Conservation (phyloP, 2,113 vertebrate species). For the Indicator maculatus region DNA sequence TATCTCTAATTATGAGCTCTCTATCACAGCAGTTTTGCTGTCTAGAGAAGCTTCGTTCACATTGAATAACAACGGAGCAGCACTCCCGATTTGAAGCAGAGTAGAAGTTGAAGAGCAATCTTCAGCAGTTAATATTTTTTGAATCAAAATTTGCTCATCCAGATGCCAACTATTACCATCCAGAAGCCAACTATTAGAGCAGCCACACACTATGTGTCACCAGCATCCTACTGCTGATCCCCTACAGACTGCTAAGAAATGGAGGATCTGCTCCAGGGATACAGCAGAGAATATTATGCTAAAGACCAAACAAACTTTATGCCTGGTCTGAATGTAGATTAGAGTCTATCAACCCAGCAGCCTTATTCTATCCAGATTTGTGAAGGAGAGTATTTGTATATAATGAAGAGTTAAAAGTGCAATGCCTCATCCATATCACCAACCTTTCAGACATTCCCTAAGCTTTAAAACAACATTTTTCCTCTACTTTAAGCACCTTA, state of each 20-base stretch:
- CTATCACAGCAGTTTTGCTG: neutral
- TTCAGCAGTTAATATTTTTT: neutral
- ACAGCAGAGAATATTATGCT: neutral
- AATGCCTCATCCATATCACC: neutral
- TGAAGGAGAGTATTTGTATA: neutral
- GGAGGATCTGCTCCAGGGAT: neutral
- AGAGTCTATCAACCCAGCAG: neutral
- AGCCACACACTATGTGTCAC: neutral
- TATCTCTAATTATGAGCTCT: neutral
- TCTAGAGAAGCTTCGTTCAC: neutral
- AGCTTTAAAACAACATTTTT: neutral
- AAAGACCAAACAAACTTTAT: neutral
- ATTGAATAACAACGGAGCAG: neutral
- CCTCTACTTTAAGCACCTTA: neutral
- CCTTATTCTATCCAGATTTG: neutral
- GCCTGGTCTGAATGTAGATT: neutral
- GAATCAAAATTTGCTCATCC: neutral
- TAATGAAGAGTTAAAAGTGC: neutral
- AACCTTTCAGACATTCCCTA: neutral
- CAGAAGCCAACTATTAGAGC: neutral
- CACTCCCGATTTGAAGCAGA: neutral
- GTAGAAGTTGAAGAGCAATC: neutral
- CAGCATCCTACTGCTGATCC: neutral
- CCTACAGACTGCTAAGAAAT: neutral
- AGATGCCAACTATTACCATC: neutral